phyloP scores from a whole-genome alignment of 2,113 vertebrate species.

The Canis aureus region DNA sequence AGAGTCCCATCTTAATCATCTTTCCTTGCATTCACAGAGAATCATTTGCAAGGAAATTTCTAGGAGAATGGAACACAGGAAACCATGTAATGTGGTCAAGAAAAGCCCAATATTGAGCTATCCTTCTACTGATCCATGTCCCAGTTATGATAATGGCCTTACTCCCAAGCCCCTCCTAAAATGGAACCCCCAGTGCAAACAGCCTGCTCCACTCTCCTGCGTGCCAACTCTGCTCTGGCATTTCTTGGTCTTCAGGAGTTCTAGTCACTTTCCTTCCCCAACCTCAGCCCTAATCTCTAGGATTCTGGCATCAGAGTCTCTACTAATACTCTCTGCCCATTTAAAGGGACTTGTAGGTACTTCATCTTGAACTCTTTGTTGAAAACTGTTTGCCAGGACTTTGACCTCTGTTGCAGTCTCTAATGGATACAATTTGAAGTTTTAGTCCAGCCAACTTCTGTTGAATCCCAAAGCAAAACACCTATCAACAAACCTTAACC shows the following conservation, averaged over 20 bases:
- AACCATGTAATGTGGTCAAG: neutral
- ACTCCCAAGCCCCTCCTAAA: neutral
- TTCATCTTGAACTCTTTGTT: neutral
- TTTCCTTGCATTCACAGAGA: neutral
- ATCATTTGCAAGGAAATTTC: slow-evolving; percentile 18
- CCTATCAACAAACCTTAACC: neutral
- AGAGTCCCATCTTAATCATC: neutral
- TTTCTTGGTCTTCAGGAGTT: neutral
- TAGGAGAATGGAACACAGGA: neutral
- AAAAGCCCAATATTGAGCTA: neutral
- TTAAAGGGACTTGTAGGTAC: neutral
- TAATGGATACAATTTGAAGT: neutral
- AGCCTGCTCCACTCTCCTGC: neutral
- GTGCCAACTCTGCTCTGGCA: neutral
- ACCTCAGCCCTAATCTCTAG: neutral
- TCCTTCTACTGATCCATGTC: neutral
- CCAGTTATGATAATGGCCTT: neutral
- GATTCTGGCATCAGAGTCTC: neutral
- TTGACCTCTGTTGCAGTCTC: neutral
- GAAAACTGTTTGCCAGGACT: neutral
- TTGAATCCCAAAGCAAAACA: neutral
- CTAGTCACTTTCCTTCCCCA: neutral
- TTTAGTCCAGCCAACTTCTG: neutral
- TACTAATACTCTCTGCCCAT: neutral
- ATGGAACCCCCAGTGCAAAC: neutral